Conservation (phyloP, 35 echinoderm and acorn worm species). For the Apostichopus californicus region DNA sequence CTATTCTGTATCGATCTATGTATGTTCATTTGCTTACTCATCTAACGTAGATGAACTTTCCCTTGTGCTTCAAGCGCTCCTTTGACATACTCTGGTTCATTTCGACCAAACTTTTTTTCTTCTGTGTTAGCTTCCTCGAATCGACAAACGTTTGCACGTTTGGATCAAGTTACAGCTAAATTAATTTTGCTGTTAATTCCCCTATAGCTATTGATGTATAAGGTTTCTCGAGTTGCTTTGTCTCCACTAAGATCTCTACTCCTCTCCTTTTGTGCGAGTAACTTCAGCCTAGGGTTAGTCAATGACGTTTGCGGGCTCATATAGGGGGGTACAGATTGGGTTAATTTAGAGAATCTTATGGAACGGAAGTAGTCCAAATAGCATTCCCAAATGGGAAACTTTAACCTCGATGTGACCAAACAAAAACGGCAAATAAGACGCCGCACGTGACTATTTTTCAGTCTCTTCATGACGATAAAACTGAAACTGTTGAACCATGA, state of each 20-base stretch:
- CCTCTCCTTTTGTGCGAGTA: neutral
- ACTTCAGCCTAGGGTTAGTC: constrained; percentile 33
- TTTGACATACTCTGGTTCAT: constrained; percentile 25
- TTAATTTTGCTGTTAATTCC: constrained; percentile 59
- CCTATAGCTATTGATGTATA: constrained; percentile 49
- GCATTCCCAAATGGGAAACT: neutral
- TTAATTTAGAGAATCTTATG: neutral
- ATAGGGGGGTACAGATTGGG: neutral
- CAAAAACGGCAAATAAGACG: neutral
- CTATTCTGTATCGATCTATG: constrained; percentile 1
- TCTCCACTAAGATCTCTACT: neutral
- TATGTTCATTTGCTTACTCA: constrained; percentile 22
- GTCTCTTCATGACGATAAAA: no score
- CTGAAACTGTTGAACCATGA: no score
- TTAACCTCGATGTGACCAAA: neutral
- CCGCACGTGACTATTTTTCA: neutral
- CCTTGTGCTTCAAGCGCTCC: neutral
- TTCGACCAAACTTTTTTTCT: neutral
- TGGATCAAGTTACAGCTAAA: constrained; percentile 52
- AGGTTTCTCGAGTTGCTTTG: neutral
- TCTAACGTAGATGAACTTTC: neutral
- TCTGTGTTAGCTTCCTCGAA: neutral
- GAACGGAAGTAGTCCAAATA: constrained; percentile 4
- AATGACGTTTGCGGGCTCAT: neutral
- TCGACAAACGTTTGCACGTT: constrained; percentile 48